Base-by-base conservation (phyloP, 2,797 vertebrate species). In the Sebastes itinus region DNA sequence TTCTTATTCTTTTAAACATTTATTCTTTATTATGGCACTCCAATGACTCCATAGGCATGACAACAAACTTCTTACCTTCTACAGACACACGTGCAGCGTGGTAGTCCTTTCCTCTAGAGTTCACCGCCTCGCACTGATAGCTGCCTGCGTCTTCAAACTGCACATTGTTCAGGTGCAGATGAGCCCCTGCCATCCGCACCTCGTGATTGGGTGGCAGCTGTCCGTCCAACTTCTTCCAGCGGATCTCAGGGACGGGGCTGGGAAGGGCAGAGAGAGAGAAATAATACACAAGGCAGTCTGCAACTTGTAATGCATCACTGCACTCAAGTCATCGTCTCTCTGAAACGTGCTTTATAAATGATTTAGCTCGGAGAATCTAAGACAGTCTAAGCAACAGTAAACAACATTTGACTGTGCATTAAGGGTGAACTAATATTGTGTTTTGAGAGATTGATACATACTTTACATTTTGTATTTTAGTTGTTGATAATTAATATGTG, bases 161-260 rank as follows among this genome's bases (percentile, higher is more conserved):
- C 70, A 99, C 96, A 22, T 97, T 97, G 86, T 95, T 96, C 81
- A 99, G 96, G 91, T 96, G 97, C 72, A 99, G 96, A 30, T 97
- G 96, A 66, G 97, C 94, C 9, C 98, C 98, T 4, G 95, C 95
- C 91, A 96, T 96, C 82, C 95, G 96, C 85, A 98, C 94, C 90
- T 97, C 97, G 25, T 97, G 96, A 62, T 93, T 94, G 77, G 89
- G 80, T 7, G 97, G 97, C 92, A 99, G 92, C 4, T 95, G 93
- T 52, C 96, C 97, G 9, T 97, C 95, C 61, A 97, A 56, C 86
- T 96, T 98, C 88, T 91, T 96, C 99, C 99, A 99, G 81, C 89
- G 95, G 84, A 99, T 97, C 54, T 97, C 96, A 72, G 99, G 99
- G 91, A 99, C 97, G 6, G 99, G 99, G 88, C 99, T 99, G 88